Evolutionary conservation across 2,888 invertebrate species (phyloP), one percentile per base, ranked within the genome.

Genomic region (Prosopocoilus inquinatus): DNA sequence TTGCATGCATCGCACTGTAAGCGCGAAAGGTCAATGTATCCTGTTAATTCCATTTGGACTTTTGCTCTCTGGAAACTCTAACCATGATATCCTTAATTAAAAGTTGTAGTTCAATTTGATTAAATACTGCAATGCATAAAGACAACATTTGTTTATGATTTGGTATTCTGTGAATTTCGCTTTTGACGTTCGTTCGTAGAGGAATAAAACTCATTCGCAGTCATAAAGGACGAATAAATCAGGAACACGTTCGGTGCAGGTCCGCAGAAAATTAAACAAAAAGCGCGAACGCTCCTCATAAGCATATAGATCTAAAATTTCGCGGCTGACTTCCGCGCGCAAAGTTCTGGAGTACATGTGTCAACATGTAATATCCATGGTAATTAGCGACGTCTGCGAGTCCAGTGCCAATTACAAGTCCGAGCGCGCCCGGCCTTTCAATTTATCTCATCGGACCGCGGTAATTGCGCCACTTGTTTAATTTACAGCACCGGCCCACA

Each of bases 331-430:
- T 64, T 64, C 62, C 61, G 16, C 34, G 54, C 56, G 59, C 63
- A 66, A 68, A 66, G 66, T 64, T 59, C 59, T 48, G 59, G 55
- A 41, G 62, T 65, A 65, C 65, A 67, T 68, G 68, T 53, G 53
- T 71, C 69, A 70, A 70, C 71, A 68, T 71, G 72, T 71, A 71
- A 74, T 74, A 71, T 72, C 68, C 71, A 72, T 72, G 70, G 70
- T 73, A 72, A 74, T 73, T 72, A 72, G 70, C 64, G 68, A 68
- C 66, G 68, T 70, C 69, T 70, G 70, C 65, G 70, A 64, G 69
- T 68, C 68, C 67, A 60, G 64, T 68, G 67, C 69, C 70, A 71
- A 72, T 73, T 72, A 71, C 69, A 65, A 64, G 64, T 65, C 59
- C 60, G 67, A 55, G 66, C 69, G 64, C 63, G 67, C 60, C 62